Base-by-base conservation (phyloP, 2,888 invertebrate genomes). In the Pyrrhosoma nymphula region DNA sequence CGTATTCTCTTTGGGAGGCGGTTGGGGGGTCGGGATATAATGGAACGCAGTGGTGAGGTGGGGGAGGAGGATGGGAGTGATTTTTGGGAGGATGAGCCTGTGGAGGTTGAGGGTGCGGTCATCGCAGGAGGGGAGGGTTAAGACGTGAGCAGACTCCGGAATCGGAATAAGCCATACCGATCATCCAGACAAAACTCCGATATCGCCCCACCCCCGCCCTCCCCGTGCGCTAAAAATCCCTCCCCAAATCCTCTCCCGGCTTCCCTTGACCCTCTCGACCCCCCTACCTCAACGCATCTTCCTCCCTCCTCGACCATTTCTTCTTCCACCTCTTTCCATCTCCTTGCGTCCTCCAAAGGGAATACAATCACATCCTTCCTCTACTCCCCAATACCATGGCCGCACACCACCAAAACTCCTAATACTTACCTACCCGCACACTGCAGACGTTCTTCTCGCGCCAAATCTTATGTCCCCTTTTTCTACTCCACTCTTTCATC, bases 291-390 rank as follows among this genome's bases (percentile, higher is more conserved):
- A 12, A 35, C 35, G 23, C 26, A 3, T 69, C 4, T 0, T 35
- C 35, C 35, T 82, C 82, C 82, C 82, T 16, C 82, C 82, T n/a
- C 82, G 12, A 23, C 82, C 82, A 35, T 82, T 69, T n/a, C 69
- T n/a, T 69, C 69, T n/a, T n/a, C 18, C 88, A 47, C 47, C 47
- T 47, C 8, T 47, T 47, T 47, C 8, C 47, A 47, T 47, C 47
- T 8, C 8, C 8, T 47, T 47, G 47, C 47, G 47, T 47, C 47
- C 47, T 47, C 89, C 55, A 47, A 18, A 47, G 35, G 35, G 47
- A 47, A 39, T 63, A 63, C 91, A 91, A 91, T 91, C 91, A 91
- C 91, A 91, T 91, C 91, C 91, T 60, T 63, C 63, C 91, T 60
- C 60, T 56, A 18, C 35, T 82, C 18, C 35, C 47, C 35, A 35